Percentiles rank a stretch among this genome's conserved stretches.
These are phyloP conservation scores for Lamellibrachia luymesi DNA, from an alignment of 1,140 invertebrate species.

Conservation along the genomic window DNA sequence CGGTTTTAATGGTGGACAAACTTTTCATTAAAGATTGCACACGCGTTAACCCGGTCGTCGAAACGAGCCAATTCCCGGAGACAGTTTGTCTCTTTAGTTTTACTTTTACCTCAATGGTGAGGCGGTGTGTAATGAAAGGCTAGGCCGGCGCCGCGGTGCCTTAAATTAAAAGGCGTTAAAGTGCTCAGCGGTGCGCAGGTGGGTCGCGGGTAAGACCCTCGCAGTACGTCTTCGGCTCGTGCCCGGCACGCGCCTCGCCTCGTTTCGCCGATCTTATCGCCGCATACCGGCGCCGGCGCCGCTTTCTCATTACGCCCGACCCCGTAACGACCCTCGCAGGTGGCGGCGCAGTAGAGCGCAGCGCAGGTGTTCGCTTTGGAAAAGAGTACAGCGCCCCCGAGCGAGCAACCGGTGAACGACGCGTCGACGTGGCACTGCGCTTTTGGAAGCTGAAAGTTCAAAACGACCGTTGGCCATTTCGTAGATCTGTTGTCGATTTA, in stretches of 20 bases:
- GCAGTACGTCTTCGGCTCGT: background rate
- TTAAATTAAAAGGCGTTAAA: constrained; percentile 6
- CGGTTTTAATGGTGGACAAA: background rate
- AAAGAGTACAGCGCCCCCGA: background rate
- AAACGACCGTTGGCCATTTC: background rate
- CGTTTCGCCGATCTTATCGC: background rate
- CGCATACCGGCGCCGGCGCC: background rate
- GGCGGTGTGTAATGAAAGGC: background rate
- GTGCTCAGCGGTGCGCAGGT: background rate
- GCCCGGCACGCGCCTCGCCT: background rate
- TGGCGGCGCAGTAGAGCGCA: background rate
- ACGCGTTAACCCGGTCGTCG: background rate
- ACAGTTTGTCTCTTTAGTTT: background rate
- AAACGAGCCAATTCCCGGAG: background rate
- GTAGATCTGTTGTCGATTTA: background rate
- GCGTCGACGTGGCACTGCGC: background rate
- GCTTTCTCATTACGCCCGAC: background rate
- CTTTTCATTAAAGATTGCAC: background rate
- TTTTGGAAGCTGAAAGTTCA: background rate
- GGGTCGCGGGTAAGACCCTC: background rate
- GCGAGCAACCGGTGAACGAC: background rate
- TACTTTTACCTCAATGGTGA: background rate
- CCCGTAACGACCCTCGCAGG: background rate
- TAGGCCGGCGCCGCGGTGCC: no score
- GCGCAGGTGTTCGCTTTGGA: background rate